Conservation (phyloP, 1,140 invertebrate genomes). For the Drosophila subobscura region DNA sequence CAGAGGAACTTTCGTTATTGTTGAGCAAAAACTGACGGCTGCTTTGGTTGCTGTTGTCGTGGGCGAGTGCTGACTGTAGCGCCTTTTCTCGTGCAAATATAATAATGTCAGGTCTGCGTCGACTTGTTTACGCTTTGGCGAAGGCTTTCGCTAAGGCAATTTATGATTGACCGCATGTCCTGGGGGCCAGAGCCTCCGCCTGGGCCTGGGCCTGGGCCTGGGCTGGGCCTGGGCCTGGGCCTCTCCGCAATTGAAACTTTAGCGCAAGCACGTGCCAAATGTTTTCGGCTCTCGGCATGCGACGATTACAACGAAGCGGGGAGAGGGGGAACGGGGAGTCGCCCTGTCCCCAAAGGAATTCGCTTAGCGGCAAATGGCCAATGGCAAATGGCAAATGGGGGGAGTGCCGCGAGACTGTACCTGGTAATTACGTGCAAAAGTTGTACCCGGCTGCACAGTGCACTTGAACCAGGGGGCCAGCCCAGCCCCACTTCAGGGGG, state of each 20-base stretch:
- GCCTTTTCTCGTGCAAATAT: conserved; percentile 65
- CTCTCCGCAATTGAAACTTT: conserved; percentile 42
- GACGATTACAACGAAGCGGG: conserved; percentile 30
- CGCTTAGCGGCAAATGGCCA: conserved; percentile 2
- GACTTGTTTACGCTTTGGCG: conserved; percentile 76
- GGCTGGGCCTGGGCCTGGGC: too few species aligned
- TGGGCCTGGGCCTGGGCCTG: background rate
- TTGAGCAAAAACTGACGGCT: too few species aligned
- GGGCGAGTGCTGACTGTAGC: background rate
- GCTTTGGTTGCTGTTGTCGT: too few species aligned
- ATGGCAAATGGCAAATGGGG: too few species aligned
- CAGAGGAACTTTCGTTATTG: too few species aligned
- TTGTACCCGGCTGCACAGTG: too few species aligned
- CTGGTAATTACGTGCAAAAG: conserved; percentile 31
- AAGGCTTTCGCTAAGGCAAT: conserved; percentile 66
- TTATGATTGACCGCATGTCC: conserved; percentile 74
- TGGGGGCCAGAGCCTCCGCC: conserved; percentile 41
- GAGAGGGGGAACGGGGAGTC: too few species aligned
- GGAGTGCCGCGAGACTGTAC: background rate
- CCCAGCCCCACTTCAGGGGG: background rate
- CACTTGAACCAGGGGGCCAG: background rate
- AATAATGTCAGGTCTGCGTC: conserved; percentile 72
- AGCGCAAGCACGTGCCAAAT: conserved; percentile 51
- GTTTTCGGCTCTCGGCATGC: conserved; percentile 42
- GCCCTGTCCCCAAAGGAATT: conserved; percentile 17